Base-by-base conservation (phyloP, 2,113 vertebrate species). In the Passer montanus region DNA sequence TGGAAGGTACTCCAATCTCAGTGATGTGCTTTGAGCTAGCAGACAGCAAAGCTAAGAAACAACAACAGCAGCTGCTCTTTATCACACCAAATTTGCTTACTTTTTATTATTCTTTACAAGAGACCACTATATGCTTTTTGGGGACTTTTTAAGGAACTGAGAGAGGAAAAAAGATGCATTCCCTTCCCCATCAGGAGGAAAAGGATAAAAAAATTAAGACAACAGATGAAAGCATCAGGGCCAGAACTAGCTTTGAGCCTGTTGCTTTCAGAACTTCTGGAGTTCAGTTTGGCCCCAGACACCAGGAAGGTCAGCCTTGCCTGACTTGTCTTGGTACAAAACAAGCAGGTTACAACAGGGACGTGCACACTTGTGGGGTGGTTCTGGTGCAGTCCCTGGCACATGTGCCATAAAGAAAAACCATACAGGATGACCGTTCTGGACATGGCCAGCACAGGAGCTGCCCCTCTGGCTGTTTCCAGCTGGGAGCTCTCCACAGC, bases 71-170 rank as follows among this genome's bases (percentile, higher is more conserved):
- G 28, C 49, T 72, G 26, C 78, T 89, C 15, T 68, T 84, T 37
- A 44, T 33, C 26, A 79, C 6, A 30, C 78, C 41, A 58, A 82
- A 78, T 56, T 27, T 23, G 20, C 50, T 50, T 0, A 7, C 50
- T 49, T 86, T 63, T 47, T 6, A 20, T 50, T 31, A 35, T 37
- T 63, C 39, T 87, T 67, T 79, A 22, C 47, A 56, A 74, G 19
- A n/a, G 13, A 88, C 1, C 0, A 5, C 30, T 11, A 28, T 3
- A 52, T 0, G 2, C 10, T 9, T 33, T 24, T 30, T 12, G 24
- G 24, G 2, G 3, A 13, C 50, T 64, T 84, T 33, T 73, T 13
- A n/a, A 64, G 13, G 24, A 64, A 35, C 6, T 13, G 10, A 4
- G 20, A 87, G 18, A 73, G 13, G 8, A 55, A 90, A n/a, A 50